These are phyloP conservation scores for Lasiurus cinereus DNA, from an alignment of 2,113 vertebrate genomes.

Conservation along the genomic window DNA sequence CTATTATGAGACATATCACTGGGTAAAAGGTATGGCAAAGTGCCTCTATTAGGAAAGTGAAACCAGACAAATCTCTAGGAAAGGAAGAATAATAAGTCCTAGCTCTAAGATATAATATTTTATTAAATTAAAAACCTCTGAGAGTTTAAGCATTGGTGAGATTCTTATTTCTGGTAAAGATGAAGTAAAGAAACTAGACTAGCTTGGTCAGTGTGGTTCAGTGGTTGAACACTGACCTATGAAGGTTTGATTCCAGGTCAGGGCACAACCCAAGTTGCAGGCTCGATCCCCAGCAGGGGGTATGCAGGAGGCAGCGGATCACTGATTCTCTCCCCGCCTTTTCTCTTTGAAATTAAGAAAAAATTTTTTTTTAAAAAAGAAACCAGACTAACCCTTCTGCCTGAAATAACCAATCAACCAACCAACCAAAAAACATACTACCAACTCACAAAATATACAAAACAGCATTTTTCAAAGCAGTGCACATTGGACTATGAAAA, in stretches of 20 bases:
- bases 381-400: neutral
- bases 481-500: rapidly evolving
- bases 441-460: neutral
- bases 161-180: neutral
- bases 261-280: too few relatives aligned
- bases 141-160: neutral
- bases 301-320: too few relatives aligned
- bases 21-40: neutral
- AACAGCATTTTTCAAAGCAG: neutral
- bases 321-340: too few relatives aligned
- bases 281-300: too few relatives aligned
- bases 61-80: neutral
- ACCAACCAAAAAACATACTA: neutral
- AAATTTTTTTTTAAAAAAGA: neutral
- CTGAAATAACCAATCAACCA: neutral
- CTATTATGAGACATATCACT: rapidly evolving
- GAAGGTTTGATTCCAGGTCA: too few relatives aligned
- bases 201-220: too few relatives aligned
- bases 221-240: too few relatives aligned
- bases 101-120: rapidly evolving
- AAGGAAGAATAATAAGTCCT: neutral
- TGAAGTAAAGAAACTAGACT: neutral
- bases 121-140: neutral
- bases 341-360: too few relatives aligned
- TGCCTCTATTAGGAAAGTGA: neutral